These are phyloP conservation scores for Oligia latruncula DNA, from an alignment of 2,888 invertebrate species.

Conservation along the genomic window DNA sequence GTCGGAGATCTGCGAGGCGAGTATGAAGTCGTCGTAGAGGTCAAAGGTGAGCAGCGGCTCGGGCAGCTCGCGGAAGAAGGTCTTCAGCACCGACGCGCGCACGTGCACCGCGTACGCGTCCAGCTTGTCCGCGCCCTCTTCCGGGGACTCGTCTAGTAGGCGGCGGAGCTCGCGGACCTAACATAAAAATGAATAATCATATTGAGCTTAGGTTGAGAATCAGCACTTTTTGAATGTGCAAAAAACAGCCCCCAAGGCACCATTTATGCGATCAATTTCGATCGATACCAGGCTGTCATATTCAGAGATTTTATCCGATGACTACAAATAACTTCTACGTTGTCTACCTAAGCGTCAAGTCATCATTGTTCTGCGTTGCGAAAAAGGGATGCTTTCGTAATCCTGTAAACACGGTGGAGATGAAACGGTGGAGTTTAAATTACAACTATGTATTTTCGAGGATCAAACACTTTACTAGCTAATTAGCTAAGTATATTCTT, in stretches of 20 bases:
- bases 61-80: conserved; percentile 97
- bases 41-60: conserved; percentile 98
- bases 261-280: too few species aligned
- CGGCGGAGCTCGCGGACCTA: conserved; percentile 93
- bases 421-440: background rate
- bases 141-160: conserved; percentile 93
- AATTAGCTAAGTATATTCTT: background rate
- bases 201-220: background rate
- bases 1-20: conserved; percentile 96
- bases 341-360: too few species aligned
- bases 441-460: background rate
- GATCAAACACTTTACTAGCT: background rate
- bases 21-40: conserved; percentile 97
- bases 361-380: too few species aligned
- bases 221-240: background rate
- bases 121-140: conserved; percentile 92
- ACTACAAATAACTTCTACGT: too few species aligned
- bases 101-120: conserved; percentile 97
- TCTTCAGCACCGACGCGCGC: conserved; percentile 96
- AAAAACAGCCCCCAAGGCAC: background rate
- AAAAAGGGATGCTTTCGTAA: background rate
- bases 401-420: background rate
- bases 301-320: too few species aligned
- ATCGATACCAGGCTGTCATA: too few species aligned
- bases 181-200: background rate